Conservation (phyloP, 2,797 vertebrate species). For the Intellagama lesueurii region DNA sequence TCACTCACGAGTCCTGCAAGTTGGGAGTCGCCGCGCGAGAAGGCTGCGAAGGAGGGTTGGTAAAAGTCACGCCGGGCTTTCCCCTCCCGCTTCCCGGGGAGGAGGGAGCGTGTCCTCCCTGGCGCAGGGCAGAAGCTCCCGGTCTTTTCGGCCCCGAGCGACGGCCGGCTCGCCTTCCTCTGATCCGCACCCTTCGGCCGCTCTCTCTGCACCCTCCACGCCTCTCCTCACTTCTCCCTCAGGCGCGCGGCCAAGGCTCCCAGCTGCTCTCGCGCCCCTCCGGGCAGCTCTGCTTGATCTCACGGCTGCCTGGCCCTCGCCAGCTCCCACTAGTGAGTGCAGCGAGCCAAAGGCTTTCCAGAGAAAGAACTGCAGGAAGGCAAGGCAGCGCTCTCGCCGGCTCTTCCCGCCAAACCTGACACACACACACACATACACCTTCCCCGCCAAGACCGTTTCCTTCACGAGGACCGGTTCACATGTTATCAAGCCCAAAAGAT, state of each 20-base stretch:
- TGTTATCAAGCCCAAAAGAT: background rate
- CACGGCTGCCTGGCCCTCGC: constrained; percentile 58
- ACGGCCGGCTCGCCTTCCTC: too few species aligned
- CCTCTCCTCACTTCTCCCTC: background rate
- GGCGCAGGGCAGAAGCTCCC: constrained; percentile 2
- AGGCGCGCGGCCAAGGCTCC: too few species aligned
- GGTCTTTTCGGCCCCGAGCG: background rate
- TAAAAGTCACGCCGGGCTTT: background rate
- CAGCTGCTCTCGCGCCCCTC: background rate
- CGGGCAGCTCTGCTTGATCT: background rate
- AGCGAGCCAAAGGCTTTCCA: constrained; percentile 50
- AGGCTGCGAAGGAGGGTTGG: too few species aligned
- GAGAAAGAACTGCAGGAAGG: background rate
- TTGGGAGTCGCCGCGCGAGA: too few species aligned
- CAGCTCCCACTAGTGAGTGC: constrained; percentile 75
- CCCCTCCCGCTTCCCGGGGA: background rate
- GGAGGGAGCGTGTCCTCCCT: constrained; percentile 16
- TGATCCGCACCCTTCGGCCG: too few species aligned
- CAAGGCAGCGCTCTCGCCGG: background rate
- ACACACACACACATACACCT: background rate
- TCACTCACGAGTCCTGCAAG: background rate
- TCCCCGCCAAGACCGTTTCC: background rate
- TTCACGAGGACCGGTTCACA: background rate
- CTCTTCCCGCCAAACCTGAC: background rate
- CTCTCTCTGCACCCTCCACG: too few species aligned